Evolutionary conservation across 2,113 vertebrate species (phyloP).

Genomic region (Hippocampus zosterae): DNA sequence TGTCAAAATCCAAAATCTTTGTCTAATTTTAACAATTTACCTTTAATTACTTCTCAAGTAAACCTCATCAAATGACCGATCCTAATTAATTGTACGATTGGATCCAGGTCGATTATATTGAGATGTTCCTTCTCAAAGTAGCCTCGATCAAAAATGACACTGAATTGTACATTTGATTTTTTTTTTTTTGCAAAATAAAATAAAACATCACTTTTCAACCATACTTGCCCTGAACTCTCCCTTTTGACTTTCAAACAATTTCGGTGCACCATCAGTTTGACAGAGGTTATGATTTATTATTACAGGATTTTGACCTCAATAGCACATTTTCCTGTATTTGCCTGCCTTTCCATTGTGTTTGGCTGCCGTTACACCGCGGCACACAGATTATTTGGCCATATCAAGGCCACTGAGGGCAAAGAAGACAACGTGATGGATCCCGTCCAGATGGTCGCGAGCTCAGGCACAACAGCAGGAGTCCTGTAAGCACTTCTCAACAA

Average conservation of each 20-base stretch:
- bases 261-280: background rate
- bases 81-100: too few relatives aligned
- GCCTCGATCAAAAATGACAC: too few relatives aligned
- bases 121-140: too few relatives aligned
- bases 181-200: too few relatives aligned
- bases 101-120: too few relatives aligned
- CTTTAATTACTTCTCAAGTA: too few relatives aligned
- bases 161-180: too few relatives aligned
- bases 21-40: too few relatives aligned
- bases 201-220: too few relatives aligned
- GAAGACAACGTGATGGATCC: conserved; percentile 50
- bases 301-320: background rate
- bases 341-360: background rate
- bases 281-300: background rate
- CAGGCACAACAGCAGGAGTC: conserved; percentile 40
- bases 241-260: background rate
- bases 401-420: conserved; percentile 24
- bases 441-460: conserved; percentile 51
- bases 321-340: background rate
- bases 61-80: too few relatives aligned
- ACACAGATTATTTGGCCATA: background rate
- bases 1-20: too few relatives aligned
- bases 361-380: background rate
- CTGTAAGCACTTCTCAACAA: conserved; percentile 42
- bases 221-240: background rate